Evolutionary conservation across 2,113 vertebrate species (phyloP).

Genomic region (Rhinolophus ferrumequinum): DNA sequence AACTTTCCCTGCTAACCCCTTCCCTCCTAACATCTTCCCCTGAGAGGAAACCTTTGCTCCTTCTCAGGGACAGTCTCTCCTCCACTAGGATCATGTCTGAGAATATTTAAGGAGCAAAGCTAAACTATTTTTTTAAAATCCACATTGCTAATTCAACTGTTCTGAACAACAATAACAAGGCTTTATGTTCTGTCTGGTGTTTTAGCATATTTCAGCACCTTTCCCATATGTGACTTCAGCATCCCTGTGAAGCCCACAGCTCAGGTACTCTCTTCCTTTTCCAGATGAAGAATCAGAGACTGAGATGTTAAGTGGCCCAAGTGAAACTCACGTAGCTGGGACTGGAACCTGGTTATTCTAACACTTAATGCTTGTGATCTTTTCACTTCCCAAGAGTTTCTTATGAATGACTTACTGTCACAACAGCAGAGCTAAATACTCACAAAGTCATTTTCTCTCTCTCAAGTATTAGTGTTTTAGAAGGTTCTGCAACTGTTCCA

Average conservation of each 20-base stretch:
- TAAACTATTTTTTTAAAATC: neutral
- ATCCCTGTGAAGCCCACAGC: neutral
- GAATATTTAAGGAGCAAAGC: neutral
- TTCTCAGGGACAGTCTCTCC: neutral
- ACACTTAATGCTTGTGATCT: neutral
- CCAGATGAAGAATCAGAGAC: neutral
- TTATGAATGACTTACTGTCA: neutral
- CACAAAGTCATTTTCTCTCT: neutral
- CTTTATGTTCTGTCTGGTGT: neutral
- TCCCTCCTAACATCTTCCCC: neutral
- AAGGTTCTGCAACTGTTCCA: constrained; percentile 21
- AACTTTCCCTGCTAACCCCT: neutral
- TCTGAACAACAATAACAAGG: neutral
- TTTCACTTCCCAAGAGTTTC: neutral
- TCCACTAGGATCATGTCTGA: neutral
- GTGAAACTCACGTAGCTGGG: neutral
- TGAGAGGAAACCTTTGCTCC: neutral
- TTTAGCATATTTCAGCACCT: neutral
- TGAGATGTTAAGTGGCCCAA: neutral
- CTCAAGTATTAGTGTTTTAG: neutral
- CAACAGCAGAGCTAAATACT: neutral
- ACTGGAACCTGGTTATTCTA: neutral
- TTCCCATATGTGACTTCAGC: neutral
- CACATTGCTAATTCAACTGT: neutral
- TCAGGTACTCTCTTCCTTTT: neutral